Conservation (phyloP, 2,888 invertebrate genomes). For the Xanthia icteritia region DNA sequence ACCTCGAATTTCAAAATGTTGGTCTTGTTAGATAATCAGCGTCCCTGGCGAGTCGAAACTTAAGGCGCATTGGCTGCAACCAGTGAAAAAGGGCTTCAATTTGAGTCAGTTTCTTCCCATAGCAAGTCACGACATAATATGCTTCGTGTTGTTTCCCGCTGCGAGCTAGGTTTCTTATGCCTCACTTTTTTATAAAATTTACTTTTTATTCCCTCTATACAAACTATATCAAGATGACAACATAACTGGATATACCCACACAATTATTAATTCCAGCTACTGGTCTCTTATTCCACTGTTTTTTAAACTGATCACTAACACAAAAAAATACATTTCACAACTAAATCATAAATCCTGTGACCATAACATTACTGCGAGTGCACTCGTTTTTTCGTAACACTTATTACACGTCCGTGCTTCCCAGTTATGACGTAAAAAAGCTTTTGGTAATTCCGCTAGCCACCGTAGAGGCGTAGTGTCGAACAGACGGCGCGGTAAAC, state of each 20-base stretch:
- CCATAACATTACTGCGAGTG: conserved; percentile 30
- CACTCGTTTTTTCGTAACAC: conserved; percentile 51
- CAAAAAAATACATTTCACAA: conserved; percentile 7
- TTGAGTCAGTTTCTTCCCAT: conserved; percentile 64
- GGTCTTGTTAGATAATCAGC: conserved; percentile 11
- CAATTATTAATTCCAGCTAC: neutral
- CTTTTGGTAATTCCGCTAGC: conserved; percentile 71
- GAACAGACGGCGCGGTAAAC: conserved; percentile 83
- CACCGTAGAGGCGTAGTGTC: conserved; percentile 69
- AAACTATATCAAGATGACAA: conserved; percentile 27
- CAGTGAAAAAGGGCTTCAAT: conserved; percentile 64
- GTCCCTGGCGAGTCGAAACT: conserved; percentile 24
- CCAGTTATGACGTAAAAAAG: conserved; percentile 68
- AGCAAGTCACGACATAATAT: conserved; percentile 76
- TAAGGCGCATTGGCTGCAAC: conserved; percentile 51
- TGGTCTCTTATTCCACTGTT: neutral
- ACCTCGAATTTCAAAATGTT: neutral
- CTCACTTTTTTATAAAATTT: conserved; percentile 53
- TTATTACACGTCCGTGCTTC: conserved; percentile 46
- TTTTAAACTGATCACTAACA: neutral
- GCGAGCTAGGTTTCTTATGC: conserved; percentile 68
- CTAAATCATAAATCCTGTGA: conserved; percentile 36
- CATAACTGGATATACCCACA: conserved; percentile 11
- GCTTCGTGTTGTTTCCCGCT: conserved; percentile 77
- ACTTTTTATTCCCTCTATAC: conserved; percentile 39